These are phyloP conservation scores for Eupithecia subumbrata DNA, from an alignment of 2,888 invertebrate genomes.

Conservation along the genomic window DNA sequence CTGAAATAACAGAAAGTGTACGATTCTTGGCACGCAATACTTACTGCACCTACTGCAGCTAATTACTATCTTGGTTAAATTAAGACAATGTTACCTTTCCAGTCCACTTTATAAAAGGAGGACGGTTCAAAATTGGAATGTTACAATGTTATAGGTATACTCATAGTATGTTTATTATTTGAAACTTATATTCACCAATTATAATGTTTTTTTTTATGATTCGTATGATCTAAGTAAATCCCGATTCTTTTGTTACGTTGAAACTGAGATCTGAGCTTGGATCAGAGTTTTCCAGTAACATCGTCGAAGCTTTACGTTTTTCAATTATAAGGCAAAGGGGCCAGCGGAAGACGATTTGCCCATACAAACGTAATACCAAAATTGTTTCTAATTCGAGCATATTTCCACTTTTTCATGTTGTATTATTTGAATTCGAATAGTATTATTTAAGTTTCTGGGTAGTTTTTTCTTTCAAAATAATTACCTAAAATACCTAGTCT, in stretches of 20 bases:
- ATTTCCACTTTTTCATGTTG: no score
- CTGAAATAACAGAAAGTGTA: constrained; percentile 21
- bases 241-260: no score
- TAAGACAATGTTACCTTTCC: background rate
- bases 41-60: constrained; percentile 28
- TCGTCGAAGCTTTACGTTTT: background rate
- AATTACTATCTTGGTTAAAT: constrained; percentile 5
- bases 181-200: background rate
- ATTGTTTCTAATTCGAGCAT: no score
- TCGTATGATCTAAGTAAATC: background rate
- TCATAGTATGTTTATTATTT: background rate
- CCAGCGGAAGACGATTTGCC: no score
- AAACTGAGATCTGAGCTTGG: no score
- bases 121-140: background rate
- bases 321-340: no score
- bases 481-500: no score
- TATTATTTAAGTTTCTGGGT: no score
- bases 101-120: background rate
- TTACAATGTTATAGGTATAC: background rate
- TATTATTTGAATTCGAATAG: no score
- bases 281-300: background rate
- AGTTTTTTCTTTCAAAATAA: no score
- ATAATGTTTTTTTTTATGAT: background rate
- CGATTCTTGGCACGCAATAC: constrained; percentile 32
- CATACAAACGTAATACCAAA: no score